phyloP scores from a whole-genome alignment of 2,113 vertebrate species.

The human region DNA sequence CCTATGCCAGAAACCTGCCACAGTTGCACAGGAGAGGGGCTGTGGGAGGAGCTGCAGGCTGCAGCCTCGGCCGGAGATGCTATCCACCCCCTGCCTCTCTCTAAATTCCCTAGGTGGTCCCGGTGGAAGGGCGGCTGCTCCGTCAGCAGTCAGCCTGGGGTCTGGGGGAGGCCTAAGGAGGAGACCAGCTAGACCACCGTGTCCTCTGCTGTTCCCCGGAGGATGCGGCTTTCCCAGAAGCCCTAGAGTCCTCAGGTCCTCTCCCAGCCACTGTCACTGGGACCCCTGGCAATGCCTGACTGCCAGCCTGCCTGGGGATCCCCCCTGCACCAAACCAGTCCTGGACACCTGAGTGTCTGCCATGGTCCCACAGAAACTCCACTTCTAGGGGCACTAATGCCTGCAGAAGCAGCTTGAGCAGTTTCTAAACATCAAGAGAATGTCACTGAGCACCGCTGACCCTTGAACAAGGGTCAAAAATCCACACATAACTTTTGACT shows the following conservation, averaged over 20 bases:
- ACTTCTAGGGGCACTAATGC: accelerated
- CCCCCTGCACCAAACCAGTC: neutral
- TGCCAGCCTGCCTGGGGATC: too few relatives aligned
- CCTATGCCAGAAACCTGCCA: neutral
- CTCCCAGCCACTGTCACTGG: neutral
- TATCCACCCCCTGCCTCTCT: neutral
- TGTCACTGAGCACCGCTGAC: too few relatives aligned
- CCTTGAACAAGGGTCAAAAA: neutral
- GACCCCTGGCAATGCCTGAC: neutral
- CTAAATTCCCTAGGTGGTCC: neutral
- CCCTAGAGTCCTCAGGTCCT: neutral
- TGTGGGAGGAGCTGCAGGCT: neutral
- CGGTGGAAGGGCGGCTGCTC: neutral
- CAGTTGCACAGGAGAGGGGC: neutral
- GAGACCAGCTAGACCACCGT: neutral
- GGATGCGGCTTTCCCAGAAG: neutral
- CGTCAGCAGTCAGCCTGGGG: neutral
- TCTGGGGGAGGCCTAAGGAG: neutral
- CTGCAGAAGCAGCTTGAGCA: accelerated
- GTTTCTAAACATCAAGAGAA: neutral
- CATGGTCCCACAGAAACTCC: neutral
- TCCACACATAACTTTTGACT: neutral
- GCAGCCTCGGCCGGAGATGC: accelerated
- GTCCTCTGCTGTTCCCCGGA: neutral
- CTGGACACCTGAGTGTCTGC: neutral